These are phyloP conservation scores for Phrynocephalus versicolor DNA, from an alignment of 2,113 vertebrate species.

Conservation along the genomic window DNA sequence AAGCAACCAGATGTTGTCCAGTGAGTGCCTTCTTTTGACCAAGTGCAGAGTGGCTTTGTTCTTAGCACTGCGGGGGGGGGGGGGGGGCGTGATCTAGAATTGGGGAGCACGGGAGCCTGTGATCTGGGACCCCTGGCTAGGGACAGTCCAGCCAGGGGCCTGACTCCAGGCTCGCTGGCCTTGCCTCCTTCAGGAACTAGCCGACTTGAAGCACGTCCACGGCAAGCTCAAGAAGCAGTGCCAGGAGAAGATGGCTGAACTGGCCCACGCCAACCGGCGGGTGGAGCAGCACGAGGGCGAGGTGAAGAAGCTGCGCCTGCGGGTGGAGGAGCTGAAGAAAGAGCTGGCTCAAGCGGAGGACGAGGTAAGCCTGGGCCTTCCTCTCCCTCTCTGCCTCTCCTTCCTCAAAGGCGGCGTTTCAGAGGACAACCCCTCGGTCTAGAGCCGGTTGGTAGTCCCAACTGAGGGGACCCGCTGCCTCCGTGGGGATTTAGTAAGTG, in stretches of 20 bases:
- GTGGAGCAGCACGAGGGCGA: slow-evolving; percentile 92
- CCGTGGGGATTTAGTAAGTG: no score
- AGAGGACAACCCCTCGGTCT: no score
- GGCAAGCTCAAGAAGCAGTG: slow-evolving; percentile 96
- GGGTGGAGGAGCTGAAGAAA: slow-evolving; percentile 97
- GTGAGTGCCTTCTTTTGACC: no score
- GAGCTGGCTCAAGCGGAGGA: slow-evolving; percentile 96
- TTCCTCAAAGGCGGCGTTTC: no score
- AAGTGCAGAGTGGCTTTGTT: no score
- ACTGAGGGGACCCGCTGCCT: no score
- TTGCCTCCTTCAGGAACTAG: slow-evolving; percentile 81
- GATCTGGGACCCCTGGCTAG: no score
- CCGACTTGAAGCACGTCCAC: slow-evolving; percentile 90
- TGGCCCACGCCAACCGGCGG: slow-evolving; percentile 87
- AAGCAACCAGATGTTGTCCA: no score
- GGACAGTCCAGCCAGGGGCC: neutral
- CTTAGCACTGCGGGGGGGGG: no score
- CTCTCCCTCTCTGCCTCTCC: no score
- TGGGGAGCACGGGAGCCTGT: neutral
- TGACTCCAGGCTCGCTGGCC: neutral
- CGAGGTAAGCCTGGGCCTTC: slow-evolving; percentile 80
- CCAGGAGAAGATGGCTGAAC: slow-evolving; percentile 91
- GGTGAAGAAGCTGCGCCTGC: slow-evolving; percentile 92
- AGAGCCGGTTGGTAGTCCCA: no score
- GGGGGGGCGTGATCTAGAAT: no score